Evolutionary conservation across 2,888 invertebrate genomes (phyloP), one percentile per base, ranked within the genome.

Genomic region (Hirudinaria manillensis): DNA sequence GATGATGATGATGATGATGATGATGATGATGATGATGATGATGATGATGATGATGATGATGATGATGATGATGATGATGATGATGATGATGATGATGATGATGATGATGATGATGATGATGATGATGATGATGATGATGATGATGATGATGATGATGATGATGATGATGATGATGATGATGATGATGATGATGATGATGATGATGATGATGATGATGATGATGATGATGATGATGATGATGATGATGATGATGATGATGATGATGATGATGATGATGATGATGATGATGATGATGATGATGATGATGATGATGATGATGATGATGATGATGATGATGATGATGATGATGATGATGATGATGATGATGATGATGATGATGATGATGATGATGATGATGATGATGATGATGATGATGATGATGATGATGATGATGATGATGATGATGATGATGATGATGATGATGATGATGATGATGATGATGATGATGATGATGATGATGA

Each of bases 311-410:
- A 72, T 16, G 72, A 34, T 10, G 70, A 70, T 24, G 70, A 70
- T 70, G 72, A 72, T 72, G 72, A 72, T 56, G 72, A 72, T 56
- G 72, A 72, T 29, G 72, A 61, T 72, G 72, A 34, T 61, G 61
- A 61, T 72, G 72, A 29, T 61, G 72, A 61, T 27, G 19, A 72
- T 72, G 32, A 55, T 36, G 65, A 72, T 72, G 3, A 56, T 55
- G 72, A 27, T 55, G 36, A 72, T 16, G 72, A 34, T 10, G 70
- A 70, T 24, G 70, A 70, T 70, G 72, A 72, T 72, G 72, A 72
- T 56, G 72, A 72, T 56, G 72, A 72, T 29, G 72, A 61, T 72
- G 72, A 34, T 61, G 61, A 61, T 72, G 72, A 29, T 61, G 72
- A 61, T 27, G 19, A 72, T 72, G 32, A 55, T 36, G 65, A 72